phyloP scores from a whole-genome alignment of 1,140 invertebrate genomes.

The Lerema accius region DNA sequence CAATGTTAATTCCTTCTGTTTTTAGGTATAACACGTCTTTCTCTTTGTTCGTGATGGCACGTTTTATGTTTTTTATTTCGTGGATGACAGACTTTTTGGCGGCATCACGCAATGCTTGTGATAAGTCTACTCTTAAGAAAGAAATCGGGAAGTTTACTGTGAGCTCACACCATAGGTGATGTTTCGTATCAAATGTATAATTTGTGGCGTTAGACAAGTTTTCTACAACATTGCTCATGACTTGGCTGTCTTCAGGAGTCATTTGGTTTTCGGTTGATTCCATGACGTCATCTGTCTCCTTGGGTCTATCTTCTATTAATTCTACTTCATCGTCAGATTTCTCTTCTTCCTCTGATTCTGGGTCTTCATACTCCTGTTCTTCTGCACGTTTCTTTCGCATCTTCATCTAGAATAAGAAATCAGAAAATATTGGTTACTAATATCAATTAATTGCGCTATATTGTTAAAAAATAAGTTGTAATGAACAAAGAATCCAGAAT shows the following conservation, averaged over 20 bases:
- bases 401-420: slow-evolving; percentile 63
- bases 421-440: no score
- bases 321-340: slow-evolving; percentile 73
- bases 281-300: slow-evolving; percentile 65
- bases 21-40: slow-evolving; percentile 87
- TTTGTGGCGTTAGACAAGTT: slow-evolving; percentile 80
- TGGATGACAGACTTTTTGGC: slow-evolving; percentile 90
- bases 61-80: slow-evolving; percentile 91
- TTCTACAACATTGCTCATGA: slow-evolving; percentile 67
- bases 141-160: slow-evolving; percentile 85
- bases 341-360: slow-evolving; percentile 81
- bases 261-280: slow-evolving; percentile 66
- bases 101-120: slow-evolving; percentile 89
- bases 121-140: slow-evolving; percentile 89
- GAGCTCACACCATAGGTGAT: slow-evolving; percentile 83
- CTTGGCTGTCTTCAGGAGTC: slow-evolving; percentile 52
- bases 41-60: slow-evolving; percentile 90
- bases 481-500: no score
- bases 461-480: no score
- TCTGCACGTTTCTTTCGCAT: slow-evolving; percentile 74
- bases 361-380: slow-evolving; percentile 83
- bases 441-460: no score
- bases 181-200: slow-evolving; percentile 90
- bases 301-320: slow-evolving; percentile 48
- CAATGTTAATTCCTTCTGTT: slow-evolving; percentile 97